Conservation (phyloP, 2,797 vertebrate genomes). For the Sebastes oblongus region DNA sequence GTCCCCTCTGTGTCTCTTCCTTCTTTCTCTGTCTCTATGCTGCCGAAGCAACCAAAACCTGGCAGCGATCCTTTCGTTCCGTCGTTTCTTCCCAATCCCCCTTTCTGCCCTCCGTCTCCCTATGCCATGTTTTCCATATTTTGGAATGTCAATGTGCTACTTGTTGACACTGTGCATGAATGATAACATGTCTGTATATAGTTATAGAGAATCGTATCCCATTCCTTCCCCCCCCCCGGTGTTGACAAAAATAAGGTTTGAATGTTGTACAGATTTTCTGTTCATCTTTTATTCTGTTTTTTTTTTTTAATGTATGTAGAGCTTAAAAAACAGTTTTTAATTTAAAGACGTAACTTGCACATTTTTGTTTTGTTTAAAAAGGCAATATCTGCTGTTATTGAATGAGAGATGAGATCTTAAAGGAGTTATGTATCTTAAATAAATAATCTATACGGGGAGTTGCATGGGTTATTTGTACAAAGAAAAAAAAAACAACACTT, state of each 20-base stretch:
- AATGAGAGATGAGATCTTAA: conserved; percentile 71
- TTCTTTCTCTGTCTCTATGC: conserved; percentile 36
- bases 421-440: conserved; percentile 75
- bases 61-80: conserved; percentile 46
- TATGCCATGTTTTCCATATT: conserved; percentile 82
- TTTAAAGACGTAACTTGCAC: conserved; percentile 76
- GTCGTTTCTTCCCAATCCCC: conserved; percentile 29
- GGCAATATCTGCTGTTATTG: conserved; percentile 87
- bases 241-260: conserved; percentile 73
- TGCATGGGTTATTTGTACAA: conserved; percentile 80
- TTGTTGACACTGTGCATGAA: conserved; percentile 97
- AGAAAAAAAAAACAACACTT: conserved; percentile 65
- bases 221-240: conserved; percentile 76
- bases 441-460: conserved; percentile 71
- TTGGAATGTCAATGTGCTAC: conserved; percentile 94
- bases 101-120: conserved; percentile 57
- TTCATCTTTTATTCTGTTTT: conserved; percentile 51
- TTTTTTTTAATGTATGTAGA: conserved; percentile 51
- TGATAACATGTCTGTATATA: conserved; percentile 95
- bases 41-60: conserved; percentile 58
- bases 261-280: conserved; percentile 82
- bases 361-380: conserved; percentile 73
- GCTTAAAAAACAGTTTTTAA: conserved; percentile 56
- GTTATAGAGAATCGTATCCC: conserved; percentile 81
- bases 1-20: conserved; percentile 41